Conservation (phyloP, 1,140 invertebrate species). For the Drosophila burlai region DNA sequence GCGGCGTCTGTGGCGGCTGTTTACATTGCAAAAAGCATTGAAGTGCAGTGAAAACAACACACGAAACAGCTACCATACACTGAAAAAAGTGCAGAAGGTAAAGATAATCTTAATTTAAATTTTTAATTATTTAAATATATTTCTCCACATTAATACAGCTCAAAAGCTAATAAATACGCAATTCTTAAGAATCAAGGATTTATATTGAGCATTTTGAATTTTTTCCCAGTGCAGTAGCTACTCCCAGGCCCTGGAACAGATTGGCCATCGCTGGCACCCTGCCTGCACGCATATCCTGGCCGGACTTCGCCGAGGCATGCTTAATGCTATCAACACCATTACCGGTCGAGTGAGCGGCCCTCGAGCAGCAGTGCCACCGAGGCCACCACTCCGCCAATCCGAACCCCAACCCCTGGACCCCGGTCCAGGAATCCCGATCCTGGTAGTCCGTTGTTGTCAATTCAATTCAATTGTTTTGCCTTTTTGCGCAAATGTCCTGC, state of each 20-base stretch:
- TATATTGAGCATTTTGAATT: neutral
- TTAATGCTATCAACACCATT: conserved; percentile 80
- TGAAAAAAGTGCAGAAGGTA: neutral
- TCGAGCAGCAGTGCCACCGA: conserved; percentile 35
- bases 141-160: neutral
- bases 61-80: conserved; percentile 42
- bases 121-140: neutral
- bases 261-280: conserved; percentile 51
- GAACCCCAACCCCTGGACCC: neutral
- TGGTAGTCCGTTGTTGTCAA: conserved; percentile 62
- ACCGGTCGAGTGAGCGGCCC: conserved; percentile 59
- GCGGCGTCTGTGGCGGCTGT: conserved; percentile 53
- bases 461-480: conserved; percentile 80
- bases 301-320: conserved; percentile 62
- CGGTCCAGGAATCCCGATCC: neutral
- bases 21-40: conserved; percentile 84
- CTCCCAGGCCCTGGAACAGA: conserved; percentile 39
- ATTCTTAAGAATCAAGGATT: neutral
- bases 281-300: conserved; percentile 66
- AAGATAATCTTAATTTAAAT: neutral
- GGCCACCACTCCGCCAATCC: conserved; percentile 6
- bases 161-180: neutral
- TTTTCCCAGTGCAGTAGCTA: neutral
- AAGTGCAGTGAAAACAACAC: conserved; percentile 77
- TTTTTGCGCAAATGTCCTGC: conserved; percentile 77